Base-by-base conservation (phyloP, 2,888 invertebrate species). In the Ophion costatus region DNA sequence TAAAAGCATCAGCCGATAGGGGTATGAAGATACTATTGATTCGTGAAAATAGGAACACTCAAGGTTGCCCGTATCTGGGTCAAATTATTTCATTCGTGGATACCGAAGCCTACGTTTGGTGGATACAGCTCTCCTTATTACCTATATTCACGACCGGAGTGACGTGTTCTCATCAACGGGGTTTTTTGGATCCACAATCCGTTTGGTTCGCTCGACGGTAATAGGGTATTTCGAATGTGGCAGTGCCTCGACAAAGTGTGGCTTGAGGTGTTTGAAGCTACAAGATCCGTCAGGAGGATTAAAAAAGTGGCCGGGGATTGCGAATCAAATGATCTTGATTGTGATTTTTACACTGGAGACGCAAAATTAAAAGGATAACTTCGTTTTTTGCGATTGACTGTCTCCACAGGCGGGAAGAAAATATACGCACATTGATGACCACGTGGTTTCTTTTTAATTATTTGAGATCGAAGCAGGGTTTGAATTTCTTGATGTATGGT, bases 401-500 rank as follows among this genome's bases (percentile, higher is more conserved):
- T 17, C 38, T 9, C 7, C 38, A 38, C 38, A 38, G 1, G 17
- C 17, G 51, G 17, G 2, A 17, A 4, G 22, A 59, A 59, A 59
- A 10, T 59, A 11, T 59, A 59, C 22, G 17, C 45, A 69, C 7
- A 74, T 79, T n/a, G 33, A 70, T 42, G 56, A 20, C 61, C 9
- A 56, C 42, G 20, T 38, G 38, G 9, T 77, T 67, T 17, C 56
- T 78, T 67, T 70, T 66, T 57, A 67, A 75, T 61, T 17, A 20
- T 71, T 42, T 66, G 74, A 79, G 74, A 67, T 66, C 70, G 38
- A n/a, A 61, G 76, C 75, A 81, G 74, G 57, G 38, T 56, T 69
- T 42, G 4, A 29, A 24, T 63, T 42, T 69, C n/a, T 84, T 22
- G 10, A 22, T 51, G 42, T n/a, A 38, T 14, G 22, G 14, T 70